Evolutionary conservation across 2,113 vertebrate genomes (phyloP).

Genomic region (Rhinichthys klamathensis): DNA sequence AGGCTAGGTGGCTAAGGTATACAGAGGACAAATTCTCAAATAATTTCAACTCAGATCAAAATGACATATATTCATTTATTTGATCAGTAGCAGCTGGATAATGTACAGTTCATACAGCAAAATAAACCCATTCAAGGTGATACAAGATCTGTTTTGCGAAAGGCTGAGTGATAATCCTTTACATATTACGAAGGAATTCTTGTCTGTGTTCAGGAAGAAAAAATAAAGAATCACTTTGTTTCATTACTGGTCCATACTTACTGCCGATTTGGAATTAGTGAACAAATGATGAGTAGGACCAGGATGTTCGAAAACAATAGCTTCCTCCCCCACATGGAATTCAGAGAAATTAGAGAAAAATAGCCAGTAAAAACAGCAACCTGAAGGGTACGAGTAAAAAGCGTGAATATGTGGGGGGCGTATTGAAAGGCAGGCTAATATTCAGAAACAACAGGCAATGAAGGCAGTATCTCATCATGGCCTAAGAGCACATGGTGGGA

Average conservation of each 20-base stretch:
- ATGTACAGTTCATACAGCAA: background rate
- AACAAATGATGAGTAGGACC: constrained; percentile 2
- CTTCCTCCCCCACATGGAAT: constrained; percentile 31
- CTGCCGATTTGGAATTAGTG: constrained; percentile 16
- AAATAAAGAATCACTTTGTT: background rate
- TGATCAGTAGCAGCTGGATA: background rate
- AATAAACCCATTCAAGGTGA: background rate
- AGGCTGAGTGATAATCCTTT: too few relatives aligned
- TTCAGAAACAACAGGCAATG: constrained; percentile 56
- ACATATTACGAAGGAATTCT: too few relatives aligned
- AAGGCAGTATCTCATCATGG: constrained; percentile 60
- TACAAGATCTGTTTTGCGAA: background rate
- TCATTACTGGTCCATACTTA: background rate
- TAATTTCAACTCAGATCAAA: background rate
- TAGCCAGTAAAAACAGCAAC: constrained; percentile 46
- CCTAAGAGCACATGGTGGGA: constrained; percentile 55
- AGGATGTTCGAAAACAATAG: constrained; percentile 43
- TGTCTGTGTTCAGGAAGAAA: background rate
- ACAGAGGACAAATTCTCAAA: background rate
- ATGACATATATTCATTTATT: background rate
- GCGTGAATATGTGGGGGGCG: constrained; percentile 46
- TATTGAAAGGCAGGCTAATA: constrained; percentile 56
- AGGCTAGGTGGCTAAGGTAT: background rate
- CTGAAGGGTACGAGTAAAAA: constrained; percentile 48
- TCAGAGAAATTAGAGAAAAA: constrained; percentile 45